Percentiles rank a stretch among this genome's conserved stretches.
Evolutionary conservation across 2,113 vertebrate species (phyloP).

Genomic region (Polypterus bichir): DNA sequence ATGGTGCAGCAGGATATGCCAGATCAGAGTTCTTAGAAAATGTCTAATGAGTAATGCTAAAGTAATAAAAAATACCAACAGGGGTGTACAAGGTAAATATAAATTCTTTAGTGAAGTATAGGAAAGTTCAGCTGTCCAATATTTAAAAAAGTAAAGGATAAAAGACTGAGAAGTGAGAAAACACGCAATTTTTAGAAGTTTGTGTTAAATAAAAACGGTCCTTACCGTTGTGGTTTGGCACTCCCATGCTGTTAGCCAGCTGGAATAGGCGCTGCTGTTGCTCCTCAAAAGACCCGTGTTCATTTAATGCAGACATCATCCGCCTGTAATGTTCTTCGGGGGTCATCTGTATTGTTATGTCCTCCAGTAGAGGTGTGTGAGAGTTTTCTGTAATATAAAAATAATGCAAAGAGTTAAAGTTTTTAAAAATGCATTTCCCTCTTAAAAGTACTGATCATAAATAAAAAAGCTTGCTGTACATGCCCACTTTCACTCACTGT

Average conservation of each 20-base stretch:
- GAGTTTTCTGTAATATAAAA: constrained; percentile 55
- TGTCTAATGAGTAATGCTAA: too few relatives aligned
- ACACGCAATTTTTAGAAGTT: too few relatives aligned
- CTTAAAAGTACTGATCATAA: neutral
- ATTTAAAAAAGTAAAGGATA: too few relatives aligned
- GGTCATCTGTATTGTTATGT: constrained; percentile 72
- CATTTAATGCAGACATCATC: constrained; percentile 82
- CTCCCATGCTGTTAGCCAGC: constrained; percentile 79
- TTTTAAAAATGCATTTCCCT: neutral
- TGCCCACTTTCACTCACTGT: too few relatives aligned
- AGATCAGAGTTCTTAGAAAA: too few relatives aligned
- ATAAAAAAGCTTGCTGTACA: neutral
- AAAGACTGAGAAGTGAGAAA: too few relatives aligned
- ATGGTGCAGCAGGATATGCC: too few relatives aligned
- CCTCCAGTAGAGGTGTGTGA: constrained; percentile 66
- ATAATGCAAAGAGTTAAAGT: neutral
- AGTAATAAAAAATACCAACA: too few relatives aligned
- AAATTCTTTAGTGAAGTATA: too few relatives aligned
- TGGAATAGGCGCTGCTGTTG: constrained; percentile 89
- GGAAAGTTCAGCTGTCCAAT: too few relatives aligned
- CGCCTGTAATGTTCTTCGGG: constrained; percentile 88
- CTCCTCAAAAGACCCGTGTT: constrained; percentile 77
- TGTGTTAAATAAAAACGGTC: neutral
- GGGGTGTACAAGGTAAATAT: too few relatives aligned
- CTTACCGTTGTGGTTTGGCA: constrained; percentile 72